phyloP scores from a whole-genome alignment of 2,113 vertebrate species.

The Cryptomyrus ogoouensis region DNA sequence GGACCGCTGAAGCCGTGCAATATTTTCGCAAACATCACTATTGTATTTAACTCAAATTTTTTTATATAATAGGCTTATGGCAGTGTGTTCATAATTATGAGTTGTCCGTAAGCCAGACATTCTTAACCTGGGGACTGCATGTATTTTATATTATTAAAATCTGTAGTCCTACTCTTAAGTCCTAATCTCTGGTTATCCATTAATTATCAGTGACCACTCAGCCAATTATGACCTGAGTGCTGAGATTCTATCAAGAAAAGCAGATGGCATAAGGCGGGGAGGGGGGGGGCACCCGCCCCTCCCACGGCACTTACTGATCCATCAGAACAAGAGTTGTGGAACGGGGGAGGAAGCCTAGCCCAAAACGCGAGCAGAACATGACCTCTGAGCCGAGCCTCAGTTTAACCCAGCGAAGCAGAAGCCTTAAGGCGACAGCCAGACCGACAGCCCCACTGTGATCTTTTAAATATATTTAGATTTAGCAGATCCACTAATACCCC shows the following conservation, averaged over 20 bases:
- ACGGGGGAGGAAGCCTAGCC: not conserved
- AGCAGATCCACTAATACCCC: not conserved
- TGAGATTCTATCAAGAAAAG: not conserved
- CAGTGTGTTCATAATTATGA: not conserved
- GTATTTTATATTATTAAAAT: not conserved
- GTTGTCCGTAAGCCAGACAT: not conserved
- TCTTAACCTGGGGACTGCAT: not conserved
- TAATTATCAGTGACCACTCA: not conserved
- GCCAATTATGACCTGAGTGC: not conserved
- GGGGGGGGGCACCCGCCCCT: not conserved
- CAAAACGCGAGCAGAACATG: not conserved
- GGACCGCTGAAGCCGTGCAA: not conserved
- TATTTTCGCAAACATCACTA: not conserved
- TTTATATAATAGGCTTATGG: not conserved
- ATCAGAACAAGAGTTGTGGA: not conserved
- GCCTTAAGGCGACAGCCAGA: not conserved
- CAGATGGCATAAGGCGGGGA: not conserved
- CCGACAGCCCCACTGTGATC: not conserved
- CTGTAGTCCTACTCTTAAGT: not conserved
- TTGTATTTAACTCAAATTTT: not conserved
- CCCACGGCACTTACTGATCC: not conserved
- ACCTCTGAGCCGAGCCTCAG: not conserved
- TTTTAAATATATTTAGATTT: not conserved
- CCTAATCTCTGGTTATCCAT: not conserved
- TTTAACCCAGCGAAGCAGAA: not conserved